A percentile compares a stretch with the other conserved stretches of the same genome.
Conservation (phyloP, 2,888 invertebrate species). For the Tanypteryx hageni region DNA sequence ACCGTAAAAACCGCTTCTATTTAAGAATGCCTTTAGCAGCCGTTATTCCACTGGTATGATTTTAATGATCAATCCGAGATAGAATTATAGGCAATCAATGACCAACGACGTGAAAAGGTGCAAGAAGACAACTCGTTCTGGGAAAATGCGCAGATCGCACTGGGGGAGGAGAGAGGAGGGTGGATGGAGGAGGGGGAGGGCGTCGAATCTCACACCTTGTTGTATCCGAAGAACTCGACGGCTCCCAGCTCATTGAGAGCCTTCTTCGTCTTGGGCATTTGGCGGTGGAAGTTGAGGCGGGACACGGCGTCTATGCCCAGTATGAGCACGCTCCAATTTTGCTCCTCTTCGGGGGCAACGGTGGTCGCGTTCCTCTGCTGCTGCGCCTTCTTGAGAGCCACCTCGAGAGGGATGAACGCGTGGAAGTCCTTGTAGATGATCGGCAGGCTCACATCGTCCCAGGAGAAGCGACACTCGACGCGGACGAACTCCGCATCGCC, state of each 20-base stretch:
- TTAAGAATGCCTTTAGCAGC: no score
- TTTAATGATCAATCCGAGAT: no score
- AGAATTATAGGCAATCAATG: no score
- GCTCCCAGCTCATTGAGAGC: constrained; percentile 80
- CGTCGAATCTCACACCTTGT: constrained; percentile 78
- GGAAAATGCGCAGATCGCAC: no score
- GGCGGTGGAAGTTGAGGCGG: constrained; percentile 88
- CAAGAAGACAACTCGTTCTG: no score
- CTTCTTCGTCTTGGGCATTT: constrained; percentile 85
- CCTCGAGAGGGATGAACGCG: constrained; percentile 79
- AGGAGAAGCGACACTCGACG: constrained; percentile 78
- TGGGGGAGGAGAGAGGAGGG: no score
- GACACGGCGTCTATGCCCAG: constrained; percentile 90
- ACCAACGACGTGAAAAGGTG: no score
- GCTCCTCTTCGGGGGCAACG: neutral
- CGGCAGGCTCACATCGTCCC: constrained; percentile 63
- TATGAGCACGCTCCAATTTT: constrained; percentile 59
- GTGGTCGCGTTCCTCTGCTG: neutral
- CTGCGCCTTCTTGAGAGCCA: neutral
- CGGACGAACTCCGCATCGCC: constrained; percentile 82
- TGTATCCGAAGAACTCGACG: constrained; percentile 91
- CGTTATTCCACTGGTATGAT: no score
- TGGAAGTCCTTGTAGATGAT: constrained; percentile 83
- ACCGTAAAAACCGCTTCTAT: no score
- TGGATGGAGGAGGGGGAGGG: neutral